phyloP scores from a whole-genome alignment of 2,797 vertebrate species.

The Halcyon badia region DNA sequence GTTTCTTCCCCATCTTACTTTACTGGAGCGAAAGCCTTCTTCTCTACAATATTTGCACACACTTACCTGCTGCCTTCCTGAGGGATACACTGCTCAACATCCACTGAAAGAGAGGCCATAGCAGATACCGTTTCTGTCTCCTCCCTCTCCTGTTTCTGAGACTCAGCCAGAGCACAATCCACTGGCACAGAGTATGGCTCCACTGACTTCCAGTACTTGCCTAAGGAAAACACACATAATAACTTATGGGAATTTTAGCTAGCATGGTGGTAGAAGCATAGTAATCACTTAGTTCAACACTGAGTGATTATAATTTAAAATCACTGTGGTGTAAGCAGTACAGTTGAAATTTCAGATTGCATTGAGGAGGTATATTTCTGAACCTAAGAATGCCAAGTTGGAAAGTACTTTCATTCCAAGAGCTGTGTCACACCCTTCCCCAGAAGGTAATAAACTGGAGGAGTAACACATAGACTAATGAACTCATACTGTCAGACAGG shows the following conservation, averaged over 20 bases:
- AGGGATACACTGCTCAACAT: slow-evolving; percentile 78
- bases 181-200: slow-evolving; percentile 75
- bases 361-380: slow-evolving; percentile 63
- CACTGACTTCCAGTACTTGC: slow-evolving; percentile 85
- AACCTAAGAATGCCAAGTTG: slow-evolving; percentile 67
- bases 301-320: slow-evolving; percentile 68
- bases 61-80: slow-evolving; percentile 80
- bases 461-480: slow-evolving; percentile 57
- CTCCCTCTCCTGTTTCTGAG: slow-evolving; percentile 80
- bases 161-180: slow-evolving; percentile 77
- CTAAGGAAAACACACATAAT: slow-evolving; percentile 77
- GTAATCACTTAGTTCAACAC: slow-evolving; percentile 63
- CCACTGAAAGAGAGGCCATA: slow-evolving; percentile 84
- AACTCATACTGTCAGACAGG: slow-evolving; percentile 41
- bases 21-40: background rate
- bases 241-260: slow-evolving; percentile 73
- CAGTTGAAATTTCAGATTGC: slow-evolving; percentile 74
- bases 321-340: slow-evolving; percentile 29
- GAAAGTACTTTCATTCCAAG: slow-evolving; percentile 72
- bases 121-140: slow-evolving; percentile 82
- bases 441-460: slow-evolving; percentile 73
- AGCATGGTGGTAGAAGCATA: slow-evolving; percentile 65
- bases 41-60: background rate
- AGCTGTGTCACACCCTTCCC: slow-evolving; percentile 65
- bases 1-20: background rate